These are phyloP conservation scores for Scrobipalpa costella DNA, from an alignment of 2,888 invertebrate genomes.

Conservation along the genomic window DNA sequence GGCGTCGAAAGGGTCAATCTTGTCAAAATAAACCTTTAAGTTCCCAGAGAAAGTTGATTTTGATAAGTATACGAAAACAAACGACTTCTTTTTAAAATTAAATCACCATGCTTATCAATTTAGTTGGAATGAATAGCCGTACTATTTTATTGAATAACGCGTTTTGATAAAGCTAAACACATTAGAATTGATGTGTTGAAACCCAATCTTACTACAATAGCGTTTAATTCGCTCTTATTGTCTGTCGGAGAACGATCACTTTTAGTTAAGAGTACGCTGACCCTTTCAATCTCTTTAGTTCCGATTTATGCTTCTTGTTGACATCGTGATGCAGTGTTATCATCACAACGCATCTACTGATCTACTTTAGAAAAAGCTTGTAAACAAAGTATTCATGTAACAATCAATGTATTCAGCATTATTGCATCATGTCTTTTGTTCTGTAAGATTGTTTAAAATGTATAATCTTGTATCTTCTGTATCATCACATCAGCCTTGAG, in stretches of 20 bases:
- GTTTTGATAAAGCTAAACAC: slow-evolving; percentile 42
- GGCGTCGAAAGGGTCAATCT: slow-evolving; percentile 26
- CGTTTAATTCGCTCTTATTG: slow-evolving; percentile 63
- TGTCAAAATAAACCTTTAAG: slow-evolving; percentile 15
- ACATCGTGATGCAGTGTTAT: slow-evolving; percentile 41
- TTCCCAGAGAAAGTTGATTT: not conserved
- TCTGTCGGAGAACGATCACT: slow-evolving; percentile 55
- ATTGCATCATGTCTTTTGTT: not conserved
- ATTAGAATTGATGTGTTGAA: slow-evolving; percentile 42
- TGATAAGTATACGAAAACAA: not conserved
- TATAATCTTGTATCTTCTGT: not conserved
- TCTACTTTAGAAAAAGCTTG: not conserved
- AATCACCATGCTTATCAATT: not conserved
- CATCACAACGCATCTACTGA: not conserved
- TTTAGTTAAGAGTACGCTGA: slow-evolving; percentile 66
- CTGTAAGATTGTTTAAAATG: not conserved
- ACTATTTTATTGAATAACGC: slow-evolving; percentile 37
- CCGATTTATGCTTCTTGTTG: slow-evolving; percentile 50
- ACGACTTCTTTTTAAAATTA: not conserved
- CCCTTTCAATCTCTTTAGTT: slow-evolving; percentile 55
- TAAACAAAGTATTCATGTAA: not conserved
- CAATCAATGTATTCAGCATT: not conserved
- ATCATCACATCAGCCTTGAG: not conserved
- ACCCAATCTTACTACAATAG: slow-evolving; percentile 46
- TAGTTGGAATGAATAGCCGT: not conserved